Base-by-base conservation (phyloP, 2,888 invertebrate genomes). In the Drosophila rellima region DNA sequence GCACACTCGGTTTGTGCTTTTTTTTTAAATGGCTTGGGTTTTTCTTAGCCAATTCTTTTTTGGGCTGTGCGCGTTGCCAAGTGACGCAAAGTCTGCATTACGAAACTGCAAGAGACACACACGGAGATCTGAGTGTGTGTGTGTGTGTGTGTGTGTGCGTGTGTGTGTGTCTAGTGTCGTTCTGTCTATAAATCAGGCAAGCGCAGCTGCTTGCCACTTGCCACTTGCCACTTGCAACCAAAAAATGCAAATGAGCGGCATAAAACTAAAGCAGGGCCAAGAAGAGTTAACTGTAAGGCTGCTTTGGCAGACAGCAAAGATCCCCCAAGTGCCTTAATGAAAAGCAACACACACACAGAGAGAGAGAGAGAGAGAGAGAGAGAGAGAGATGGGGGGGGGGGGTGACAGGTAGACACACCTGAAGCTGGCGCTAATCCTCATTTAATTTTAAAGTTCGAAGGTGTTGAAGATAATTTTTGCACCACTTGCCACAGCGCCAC, bases 391-490 rank as follows among this genome's bases (percentile, higher is more conserved):
- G 50, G 13, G 37, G 35, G 37, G 13, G 11, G 4, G 15, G 6
- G 10, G 26, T 7, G 47, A 2, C 26, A 39, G 47, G 35, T 20
- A 59, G 50, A 44, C 33, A 56, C 33, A 56, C 56, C 44, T 42
- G 54, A 42, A 31, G 54, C 42, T 35, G 85, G 88, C 89, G 90
- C 90, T 91, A 91, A 91, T 91, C 91, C 90, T 91, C 91, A 90
- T 91, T 91, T 91, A 91, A 91, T 91, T 91, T 91, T 90, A 91
- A 91, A 91, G 91, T 91, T 91, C 91, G 91, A 91, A 91, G 91
- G 91, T 91, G 91, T 91, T 91, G 90, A 88, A 91, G 91, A 91
- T 91, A 91, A 91, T 91, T 91, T 91, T 90, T 87, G 88, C 81
- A 77, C 87, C 85, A 84, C 86, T 78, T 78, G 78, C 75, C 85